These are phyloP conservation scores for Lasioglossum baleicum DNA, from an alignment of 1,140 invertebrate genomes.

Conservation along the genomic window DNA sequence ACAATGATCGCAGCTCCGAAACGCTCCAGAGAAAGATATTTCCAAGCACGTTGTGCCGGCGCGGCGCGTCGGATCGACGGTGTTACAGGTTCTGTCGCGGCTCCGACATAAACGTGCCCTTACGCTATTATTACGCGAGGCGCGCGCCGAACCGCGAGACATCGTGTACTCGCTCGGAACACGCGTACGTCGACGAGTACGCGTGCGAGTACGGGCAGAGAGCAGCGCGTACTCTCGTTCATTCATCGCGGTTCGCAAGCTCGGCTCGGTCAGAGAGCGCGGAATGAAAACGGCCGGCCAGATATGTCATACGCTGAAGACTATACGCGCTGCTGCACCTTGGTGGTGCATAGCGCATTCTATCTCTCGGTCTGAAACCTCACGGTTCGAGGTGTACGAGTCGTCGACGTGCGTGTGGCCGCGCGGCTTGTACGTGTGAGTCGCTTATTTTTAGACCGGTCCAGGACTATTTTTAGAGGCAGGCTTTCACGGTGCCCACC, in stretches of 20 bases:
- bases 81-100: too few relatives aligned
- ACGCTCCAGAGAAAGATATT: too few relatives aligned
- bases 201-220: neutral
- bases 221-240: constrained; percentile 16
- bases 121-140: constrained; percentile 41
- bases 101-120: neutral
- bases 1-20: too few relatives aligned
- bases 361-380: constrained; percentile 36
- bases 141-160: neutral
- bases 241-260: constrained; percentile 45
- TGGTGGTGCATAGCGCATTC: constrained; percentile 32
- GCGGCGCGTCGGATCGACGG: too few relatives aligned
- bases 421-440: constrained; percentile 28
- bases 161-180: neutral
- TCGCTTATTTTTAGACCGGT: constrained; percentile 73
- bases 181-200: neutral
- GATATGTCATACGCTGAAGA: constrained; percentile 47
- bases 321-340: constrained; percentile 42
- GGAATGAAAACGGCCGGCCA: constrained; percentile 44
- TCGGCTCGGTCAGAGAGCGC: neutral
- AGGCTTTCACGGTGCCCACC: constrained; percentile 64
- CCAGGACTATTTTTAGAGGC: constrained; percentile 71
- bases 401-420: constrained; percentile 21
- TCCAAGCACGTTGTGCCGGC: too few relatives aligned
- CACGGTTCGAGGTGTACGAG: neutral